A percentile compares a stretch with the other conserved stretches of the same genome.
Conservation (phyloP, 2,113 vertebrate genomes). For the Ptyas mucosa region DNA sequence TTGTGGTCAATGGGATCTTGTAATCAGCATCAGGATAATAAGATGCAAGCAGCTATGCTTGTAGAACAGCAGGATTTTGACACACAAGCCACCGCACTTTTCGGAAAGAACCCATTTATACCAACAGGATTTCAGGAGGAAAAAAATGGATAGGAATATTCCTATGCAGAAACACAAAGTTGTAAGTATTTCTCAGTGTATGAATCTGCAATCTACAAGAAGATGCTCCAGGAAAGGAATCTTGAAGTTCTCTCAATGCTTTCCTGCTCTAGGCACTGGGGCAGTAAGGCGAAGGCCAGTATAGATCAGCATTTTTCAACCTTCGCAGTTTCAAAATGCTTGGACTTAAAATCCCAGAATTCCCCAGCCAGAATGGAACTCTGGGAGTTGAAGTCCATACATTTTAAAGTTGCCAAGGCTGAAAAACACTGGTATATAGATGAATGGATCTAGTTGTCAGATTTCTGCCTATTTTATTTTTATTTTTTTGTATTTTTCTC, state of each 20-base stretch:
- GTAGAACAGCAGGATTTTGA: constrained; percentile 62
- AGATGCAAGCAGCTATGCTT: constrained; percentile 63
- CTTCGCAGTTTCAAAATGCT: neutral
- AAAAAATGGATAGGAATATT: constrained; percentile 46
- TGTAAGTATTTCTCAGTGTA: constrained; percentile 46
- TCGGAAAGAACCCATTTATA: constrained; percentile 39
- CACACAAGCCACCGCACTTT: neutral
- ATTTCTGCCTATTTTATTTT: neutral
- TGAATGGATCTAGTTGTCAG: neutral
- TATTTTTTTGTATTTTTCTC: neutral
- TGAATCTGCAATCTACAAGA: constrained; percentile 15
- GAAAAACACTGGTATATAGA: neutral
- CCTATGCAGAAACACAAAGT: constrained; percentile 17
- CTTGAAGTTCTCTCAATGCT: neutral
- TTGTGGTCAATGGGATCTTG: constrained; percentile 78
- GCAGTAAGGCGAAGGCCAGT: neutral
- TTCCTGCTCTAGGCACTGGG: neutral
- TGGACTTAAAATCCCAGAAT: neutral
- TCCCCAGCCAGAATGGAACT: neutral
- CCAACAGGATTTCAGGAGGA: constrained; percentile 19
- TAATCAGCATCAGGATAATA: constrained; percentile 78
- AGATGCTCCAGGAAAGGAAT: neutral
- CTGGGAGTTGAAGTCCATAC: neutral
- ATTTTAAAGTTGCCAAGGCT: neutral
- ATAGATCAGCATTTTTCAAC: neutral